These are phyloP conservation scores for Zeugodacus cucurbitae DNA, from an alignment of 1,140 invertebrate genomes.

Conservation along the genomic window DNA sequence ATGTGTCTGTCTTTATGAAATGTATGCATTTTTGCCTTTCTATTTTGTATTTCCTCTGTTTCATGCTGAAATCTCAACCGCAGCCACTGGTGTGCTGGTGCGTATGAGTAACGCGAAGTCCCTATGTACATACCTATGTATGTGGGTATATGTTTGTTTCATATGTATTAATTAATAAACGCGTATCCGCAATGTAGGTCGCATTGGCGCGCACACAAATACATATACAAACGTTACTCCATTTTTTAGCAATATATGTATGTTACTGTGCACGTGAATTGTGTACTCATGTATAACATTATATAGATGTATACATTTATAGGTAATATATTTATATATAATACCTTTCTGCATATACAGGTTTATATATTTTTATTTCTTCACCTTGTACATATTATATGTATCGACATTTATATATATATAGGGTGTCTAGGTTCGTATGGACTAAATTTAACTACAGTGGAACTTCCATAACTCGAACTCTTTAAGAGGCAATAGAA, in stretches of 20 bases:
- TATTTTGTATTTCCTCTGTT: not conserved
- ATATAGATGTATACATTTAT: not conserved
- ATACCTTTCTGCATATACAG: no score
- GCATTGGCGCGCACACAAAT: not conserved
- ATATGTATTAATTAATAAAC: slow-evolving; percentile 22
- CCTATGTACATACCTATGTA: not conserved
- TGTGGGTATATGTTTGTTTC: not conserved
- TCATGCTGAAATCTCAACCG: not conserved
- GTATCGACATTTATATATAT: no score
- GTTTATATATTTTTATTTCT: no score
- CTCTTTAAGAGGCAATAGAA: no score
- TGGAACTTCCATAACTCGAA: no score
- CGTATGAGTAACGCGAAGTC: not conserved
- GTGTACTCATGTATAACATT: not conserved
- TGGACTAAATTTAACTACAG: no score
- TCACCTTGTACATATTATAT: no score
- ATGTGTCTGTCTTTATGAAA: not conserved
- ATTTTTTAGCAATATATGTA: not conserved
- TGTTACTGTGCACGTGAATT: not conserved
- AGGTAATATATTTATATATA: not conserved
- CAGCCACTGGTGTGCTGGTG: not conserved
- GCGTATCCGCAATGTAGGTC: slow-evolving; percentile 19
- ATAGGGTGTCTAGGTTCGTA: no score
- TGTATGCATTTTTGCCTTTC: not conserved
- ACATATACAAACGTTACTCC: not conserved